Evolutionary conservation across 2,797 vertebrate species (phyloP), one percentile per base, ranked within the genome.

Genomic region (Melopsittacus undulatus): DNA sequence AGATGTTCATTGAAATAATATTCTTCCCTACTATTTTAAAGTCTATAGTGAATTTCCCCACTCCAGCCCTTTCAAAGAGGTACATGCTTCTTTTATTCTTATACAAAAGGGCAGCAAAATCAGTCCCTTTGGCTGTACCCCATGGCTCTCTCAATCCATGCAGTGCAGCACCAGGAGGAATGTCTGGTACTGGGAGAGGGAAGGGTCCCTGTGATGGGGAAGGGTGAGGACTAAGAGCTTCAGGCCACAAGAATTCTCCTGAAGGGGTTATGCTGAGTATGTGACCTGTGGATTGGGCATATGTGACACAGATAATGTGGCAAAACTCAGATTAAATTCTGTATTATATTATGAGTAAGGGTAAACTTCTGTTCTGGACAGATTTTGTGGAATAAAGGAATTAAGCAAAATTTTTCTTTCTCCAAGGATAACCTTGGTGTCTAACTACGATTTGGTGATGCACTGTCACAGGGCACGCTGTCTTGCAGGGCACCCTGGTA

Each of bases 141-240:
- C 51, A 4, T 10, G 29, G 12, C 30, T 11, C 48, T 59, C 49
- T n/a, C 32, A 16, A 5, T 16, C 32, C 42, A 7, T 0, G 4
- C 9, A 49, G 38, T 11, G 32, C 42, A 59, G 30, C 13, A 23
- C 24, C 12, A 9, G 30, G 34, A 40, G 9, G 45, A 26, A 14
- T 3, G 2, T 0, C 24, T 45, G 43, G 15, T 42, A 34, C 45
- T 0, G 0, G 2, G 3, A 10, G 5, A 64, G 29, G 24, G 30
- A 51, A 16, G 15, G 36, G 43, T 5, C 52, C 15, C 18, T 9
- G 1, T 8, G 9, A 23, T 11, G 21, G n/a, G 70, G n/a, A 56
- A 82, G 13, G 64, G 64, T 9, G 29, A 92, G 19, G 45, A 13
- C 42, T 14, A 13, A 38, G 46, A 61, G 46, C 70, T 36, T 48